A percentile compares a stretch with the other conserved stretches of the same genome.
Conservation (phyloP, 2,113 vertebrate species). For the Cryptomyrus ogoouensis region DNA sequence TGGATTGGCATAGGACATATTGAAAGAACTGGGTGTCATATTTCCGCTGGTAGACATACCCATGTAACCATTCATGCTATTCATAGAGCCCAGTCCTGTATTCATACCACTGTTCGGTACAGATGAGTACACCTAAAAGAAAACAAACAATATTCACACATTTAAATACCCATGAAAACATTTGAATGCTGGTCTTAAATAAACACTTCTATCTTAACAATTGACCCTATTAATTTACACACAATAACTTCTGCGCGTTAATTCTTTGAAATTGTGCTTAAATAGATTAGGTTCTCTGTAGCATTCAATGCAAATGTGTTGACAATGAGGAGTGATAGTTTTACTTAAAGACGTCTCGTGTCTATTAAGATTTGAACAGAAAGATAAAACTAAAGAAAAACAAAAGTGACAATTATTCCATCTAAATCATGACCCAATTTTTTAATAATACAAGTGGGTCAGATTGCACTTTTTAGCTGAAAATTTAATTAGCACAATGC, state of each 20-base stretch:
- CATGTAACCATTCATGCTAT: slow-evolving; percentile 92
- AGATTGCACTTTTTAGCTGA: background rate
- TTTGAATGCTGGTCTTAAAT: background rate
- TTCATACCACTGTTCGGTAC: slow-evolving; percentile 86
- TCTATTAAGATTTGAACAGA: background rate
- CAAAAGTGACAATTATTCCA: background rate
- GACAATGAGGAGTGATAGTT: background rate
- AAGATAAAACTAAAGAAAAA: slow-evolving; percentile 3
- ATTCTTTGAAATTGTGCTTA: background rate
- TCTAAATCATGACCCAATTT: background rate
- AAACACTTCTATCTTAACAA: background rate
- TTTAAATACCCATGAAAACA: background rate
- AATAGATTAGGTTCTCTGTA: background rate
- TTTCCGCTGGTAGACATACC: slow-evolving; percentile 77
- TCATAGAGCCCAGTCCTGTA: slow-evolving; percentile 77
- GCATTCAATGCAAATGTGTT: slow-evolving; percentile 16
- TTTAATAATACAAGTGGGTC: background rate
- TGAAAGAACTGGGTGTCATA: slow-evolving; percentile 86
- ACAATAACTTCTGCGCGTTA: background rate
- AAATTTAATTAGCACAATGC: background rate
- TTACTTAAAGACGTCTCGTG: background rate
- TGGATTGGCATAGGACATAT: slow-evolving; percentile 91
- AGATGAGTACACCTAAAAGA: slow-evolving; percentile 82
- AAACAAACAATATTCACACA: background rate
- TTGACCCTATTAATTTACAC: background rate